Evolutionary conservation across 2,797 vertebrate genomes (phyloP), one percentile per base, ranked within the genome.

Genomic region (Alca torda): DNA sequence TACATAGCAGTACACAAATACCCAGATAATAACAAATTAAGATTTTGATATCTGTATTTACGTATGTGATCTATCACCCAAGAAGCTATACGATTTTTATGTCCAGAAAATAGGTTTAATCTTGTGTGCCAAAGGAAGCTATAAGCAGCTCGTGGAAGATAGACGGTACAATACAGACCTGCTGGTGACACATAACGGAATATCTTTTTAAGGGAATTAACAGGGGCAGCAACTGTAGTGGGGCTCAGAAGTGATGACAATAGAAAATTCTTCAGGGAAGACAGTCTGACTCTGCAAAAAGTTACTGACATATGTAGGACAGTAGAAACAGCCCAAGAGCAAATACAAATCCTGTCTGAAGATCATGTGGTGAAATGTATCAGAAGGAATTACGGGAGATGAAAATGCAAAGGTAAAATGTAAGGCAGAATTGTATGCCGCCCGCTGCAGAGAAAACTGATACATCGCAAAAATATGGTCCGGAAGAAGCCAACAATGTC

Each of bases 181-280:
- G 85, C 85, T 95, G 72, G 92, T 85, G 91, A 39, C 82, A 95
- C 68, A 69, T 11, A 87, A 85, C 54, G 33, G 59, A 93, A 6
- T 70, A 91, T 89, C 50, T 95, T 94, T 94, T 91, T 14, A 90
- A 96, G 91, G 84, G 96, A 97, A 97, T 96, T 87, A 90, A 96
- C 92, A 95, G 96, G 95, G 95, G 93, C 91, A 95, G 92, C 75
- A 61, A 60, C 79, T 76, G 56, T 5, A 65, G 76, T 61, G 61
- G 88, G 68, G 94, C 96, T 97, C 83, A 78, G 93, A 97, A 97
- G 95, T 96, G 97, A 96, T 97, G 96, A 97, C 97, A 96, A 95
- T 6, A 89, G 93, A 94, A 95, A 92, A 97, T 85, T 96, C 95
- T 92, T 95, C 91, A 63, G 93, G 95, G 92, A 87, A 96, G 91